A percentile compares a stretch with the other conserved stretches of the same genome.
Conservation (phyloP, 2,113 vertebrate species). For the Ascaphus truei region DNA sequence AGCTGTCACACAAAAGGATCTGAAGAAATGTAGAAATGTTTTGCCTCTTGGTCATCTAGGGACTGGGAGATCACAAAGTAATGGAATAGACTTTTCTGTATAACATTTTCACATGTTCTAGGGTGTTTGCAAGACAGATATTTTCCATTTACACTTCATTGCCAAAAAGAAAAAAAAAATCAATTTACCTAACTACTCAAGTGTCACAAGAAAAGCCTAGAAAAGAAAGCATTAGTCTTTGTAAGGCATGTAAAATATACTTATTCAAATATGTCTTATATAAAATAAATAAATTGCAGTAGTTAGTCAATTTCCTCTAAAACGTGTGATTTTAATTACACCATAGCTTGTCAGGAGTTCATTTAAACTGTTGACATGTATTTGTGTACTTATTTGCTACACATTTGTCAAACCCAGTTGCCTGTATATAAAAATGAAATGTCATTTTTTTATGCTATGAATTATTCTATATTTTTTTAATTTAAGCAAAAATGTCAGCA, state of each 20-base stretch:
- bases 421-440: slow-evolving; percentile 55
- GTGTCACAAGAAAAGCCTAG: slow-evolving; percentile 77
- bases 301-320: slow-evolving; percentile 78
- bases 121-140: slow-evolving; percentile 79
- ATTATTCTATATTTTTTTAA: no score
- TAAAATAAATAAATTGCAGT: slow-evolving; percentile 79
- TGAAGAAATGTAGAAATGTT: slow-evolving; percentile 81
- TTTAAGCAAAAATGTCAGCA: no score
- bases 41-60: slow-evolving; percentile 72
- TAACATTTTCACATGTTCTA: slow-evolving; percentile 80
- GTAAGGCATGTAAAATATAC: slow-evolving; percentile 79
- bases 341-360: slow-evolving; percentile 66
- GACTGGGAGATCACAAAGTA: slow-evolving; percentile 77
- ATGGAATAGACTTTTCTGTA: slow-evolving; percentile 77
- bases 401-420: slow-evolving; percentile 47
- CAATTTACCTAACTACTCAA: slow-evolving; percentile 83
- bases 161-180: slow-evolving; percentile 77
- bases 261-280: slow-evolving; percentile 81
- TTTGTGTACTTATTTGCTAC: slow-evolving; percentile 63
- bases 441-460: no score
- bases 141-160: slow-evolving; percentile 85
- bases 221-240: slow-evolving; percentile 81
- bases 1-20: slow-evolving; percentile 76
- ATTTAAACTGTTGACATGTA: slow-evolving; percentile 72
- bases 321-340: slow-evolving; percentile 77